Evolutionary conservation across 1,140 invertebrate genomes (phyloP).

Genomic region (Dendrolimus punctatus): DNA sequence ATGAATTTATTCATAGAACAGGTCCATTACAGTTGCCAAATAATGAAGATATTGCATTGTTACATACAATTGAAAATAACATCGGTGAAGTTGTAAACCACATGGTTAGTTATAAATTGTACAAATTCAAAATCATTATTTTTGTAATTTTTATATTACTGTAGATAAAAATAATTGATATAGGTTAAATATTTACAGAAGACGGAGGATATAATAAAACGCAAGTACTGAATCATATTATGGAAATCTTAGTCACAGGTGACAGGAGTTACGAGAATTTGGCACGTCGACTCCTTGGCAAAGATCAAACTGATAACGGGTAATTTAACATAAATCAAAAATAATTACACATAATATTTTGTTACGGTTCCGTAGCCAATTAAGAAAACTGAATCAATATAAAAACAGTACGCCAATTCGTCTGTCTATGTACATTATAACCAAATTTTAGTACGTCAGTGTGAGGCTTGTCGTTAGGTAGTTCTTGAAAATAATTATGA

Average conservation of each 20-base stretch:
- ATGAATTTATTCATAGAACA: constrained; percentile 29
- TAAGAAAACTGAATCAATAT: no score
- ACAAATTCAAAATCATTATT: not conserved
- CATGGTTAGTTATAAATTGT: constrained; percentile 35
- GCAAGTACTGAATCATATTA: constrained; percentile 50
- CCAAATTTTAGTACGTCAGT: no score
- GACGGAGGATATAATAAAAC: constrained; percentile 46
- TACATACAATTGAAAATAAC: constrained; percentile 52
- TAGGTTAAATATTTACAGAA: constrained; percentile 43
- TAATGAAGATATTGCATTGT: constrained; percentile 25
- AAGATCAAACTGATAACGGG: constrained; percentile 24
- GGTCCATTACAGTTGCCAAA: constrained; percentile 4
- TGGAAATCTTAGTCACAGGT: constrained; percentile 45
- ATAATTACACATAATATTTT: no score
- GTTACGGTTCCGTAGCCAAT: no score
- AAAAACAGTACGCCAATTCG: no score
- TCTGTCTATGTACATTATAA: no score
- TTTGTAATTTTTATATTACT: not conserved
- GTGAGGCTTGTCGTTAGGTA: no score
- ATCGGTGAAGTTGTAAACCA: constrained; percentile 33
- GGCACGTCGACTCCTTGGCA: constrained; percentile 27
- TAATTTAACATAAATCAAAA: constrained; percentile 13
- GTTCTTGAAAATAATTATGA: no score
- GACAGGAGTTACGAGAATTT: constrained; percentile 47
- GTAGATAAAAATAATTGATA: constrained; percentile 8